phyloP scores from a whole-genome alignment of 2,113 vertebrate genomes.

The Brachypodius melanocephalos region DNA sequence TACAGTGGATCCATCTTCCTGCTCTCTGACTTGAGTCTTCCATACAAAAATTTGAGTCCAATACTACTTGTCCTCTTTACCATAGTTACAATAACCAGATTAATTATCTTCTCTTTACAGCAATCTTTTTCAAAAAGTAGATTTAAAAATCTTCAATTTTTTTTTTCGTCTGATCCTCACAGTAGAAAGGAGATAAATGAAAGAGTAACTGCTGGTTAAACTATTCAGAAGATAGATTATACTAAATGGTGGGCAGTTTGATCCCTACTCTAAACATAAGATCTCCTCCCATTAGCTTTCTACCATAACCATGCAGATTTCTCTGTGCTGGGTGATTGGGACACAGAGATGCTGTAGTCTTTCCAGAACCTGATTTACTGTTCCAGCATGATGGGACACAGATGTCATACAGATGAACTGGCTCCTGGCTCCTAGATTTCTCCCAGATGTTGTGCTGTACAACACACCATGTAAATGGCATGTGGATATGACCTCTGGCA shows the following conservation, averaged over 20 bases:
- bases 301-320: not conserved
- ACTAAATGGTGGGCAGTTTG: not conserved
- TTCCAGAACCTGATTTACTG: not conserved
- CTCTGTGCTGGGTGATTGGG: not conserved
- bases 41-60: not conserved
- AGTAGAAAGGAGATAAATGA: not conserved
- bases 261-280: not conserved
- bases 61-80: not conserved
- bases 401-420: not conserved
- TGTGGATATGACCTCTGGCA: not conserved
- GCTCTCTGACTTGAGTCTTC: not conserved
- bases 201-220: not conserved
- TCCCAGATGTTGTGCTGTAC: not conserved
- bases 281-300: not conserved
- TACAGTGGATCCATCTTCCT: not conserved
- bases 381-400: not conserved
- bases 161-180: too few species aligned
- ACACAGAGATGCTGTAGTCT: not conserved
- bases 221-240: not conserved
- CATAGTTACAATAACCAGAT: not conserved
- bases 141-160: not conserved
- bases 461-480: accelerated
- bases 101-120: not conserved
- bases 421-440: not conserved
- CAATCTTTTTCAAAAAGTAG: not conserved